Evolutionary conservation across 1,140 invertebrate genomes (phyloP).

Genomic region (Chelonus insularis): DNA sequence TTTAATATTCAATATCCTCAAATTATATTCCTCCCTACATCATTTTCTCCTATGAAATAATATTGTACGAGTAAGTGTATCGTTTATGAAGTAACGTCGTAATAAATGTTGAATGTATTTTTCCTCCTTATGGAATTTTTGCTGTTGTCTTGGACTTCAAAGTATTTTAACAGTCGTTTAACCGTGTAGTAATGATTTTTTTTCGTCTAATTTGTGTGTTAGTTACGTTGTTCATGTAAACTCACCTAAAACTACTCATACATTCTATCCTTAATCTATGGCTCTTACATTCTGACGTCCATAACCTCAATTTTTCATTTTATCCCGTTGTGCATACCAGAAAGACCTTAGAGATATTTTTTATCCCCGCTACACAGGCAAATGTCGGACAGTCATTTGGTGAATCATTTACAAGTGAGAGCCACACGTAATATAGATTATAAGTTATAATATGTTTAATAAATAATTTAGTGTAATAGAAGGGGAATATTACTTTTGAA

Average conservation of each 20-base stretch:
- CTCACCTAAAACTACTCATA: slow-evolving; percentile 20
- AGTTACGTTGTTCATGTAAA: slow-evolving; percentile 16
- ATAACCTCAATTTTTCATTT: slow-evolving; percentile 37
- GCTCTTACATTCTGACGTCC: slow-evolving; percentile 1
- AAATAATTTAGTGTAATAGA: no score
- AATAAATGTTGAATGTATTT: neutral
- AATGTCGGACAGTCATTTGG: neutral
- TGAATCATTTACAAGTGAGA: neutral
- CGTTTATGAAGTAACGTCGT: neutral
- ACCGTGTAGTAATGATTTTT: neutral
- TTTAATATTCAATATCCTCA: no score
- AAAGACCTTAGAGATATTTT: slow-evolving; percentile 9
- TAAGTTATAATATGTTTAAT: no score
- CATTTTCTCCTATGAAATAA: no score
- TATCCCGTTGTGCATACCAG: slow-evolving; percentile 2
- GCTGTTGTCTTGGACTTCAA: no score
- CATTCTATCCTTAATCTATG: slow-evolving; percentile 3
- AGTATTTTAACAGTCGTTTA: no score
- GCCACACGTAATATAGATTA: no score
- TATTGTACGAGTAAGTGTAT: neutral
- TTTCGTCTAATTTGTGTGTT: neutral
- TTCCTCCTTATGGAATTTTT: neutral
- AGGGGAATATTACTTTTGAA: no score
- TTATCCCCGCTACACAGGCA: neutral
- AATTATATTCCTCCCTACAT: no score